Conservation (phyloP, 2,113 vertebrate genomes). For the Apteryx owenii region DNA sequence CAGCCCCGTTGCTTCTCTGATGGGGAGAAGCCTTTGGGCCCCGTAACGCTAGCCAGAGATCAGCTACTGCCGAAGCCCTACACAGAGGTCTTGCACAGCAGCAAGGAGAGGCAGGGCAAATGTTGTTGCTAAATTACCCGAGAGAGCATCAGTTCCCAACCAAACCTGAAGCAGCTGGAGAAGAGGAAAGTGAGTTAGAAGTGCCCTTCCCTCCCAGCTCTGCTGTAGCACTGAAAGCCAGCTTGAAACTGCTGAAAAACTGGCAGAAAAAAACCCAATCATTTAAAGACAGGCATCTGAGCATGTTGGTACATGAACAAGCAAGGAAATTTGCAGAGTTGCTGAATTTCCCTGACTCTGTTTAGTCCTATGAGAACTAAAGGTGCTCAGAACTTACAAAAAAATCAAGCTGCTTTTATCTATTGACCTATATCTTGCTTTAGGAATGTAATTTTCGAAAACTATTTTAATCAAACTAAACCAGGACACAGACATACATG, state of each 20-base stretch:
- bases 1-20: not conserved
- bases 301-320: not conserved
- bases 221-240: not conserved
- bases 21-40: not conserved
- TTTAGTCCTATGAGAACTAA: not conserved
- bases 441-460: not conserved
- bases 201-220: not conserved
- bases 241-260: not conserved
- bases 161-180: not conserved
- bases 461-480: constrained; percentile 12
- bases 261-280: not conserved
- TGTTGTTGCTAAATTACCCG: not conserved
- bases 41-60: not conserved
- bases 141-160: not conserved
- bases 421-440: not conserved
- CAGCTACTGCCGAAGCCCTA: not conserved
- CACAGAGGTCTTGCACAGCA: not conserved
- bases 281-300: not conserved
- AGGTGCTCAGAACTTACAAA: not conserved
- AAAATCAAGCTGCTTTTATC: not conserved
- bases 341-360: not conserved
- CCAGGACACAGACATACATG: not conserved
- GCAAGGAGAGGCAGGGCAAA: not conserved
- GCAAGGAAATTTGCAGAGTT: not conserved
- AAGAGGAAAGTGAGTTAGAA: not conserved